Evolutionary conservation across 1,140 invertebrate genomes (phyloP).

Genomic region (Euschistus heros): DNA sequence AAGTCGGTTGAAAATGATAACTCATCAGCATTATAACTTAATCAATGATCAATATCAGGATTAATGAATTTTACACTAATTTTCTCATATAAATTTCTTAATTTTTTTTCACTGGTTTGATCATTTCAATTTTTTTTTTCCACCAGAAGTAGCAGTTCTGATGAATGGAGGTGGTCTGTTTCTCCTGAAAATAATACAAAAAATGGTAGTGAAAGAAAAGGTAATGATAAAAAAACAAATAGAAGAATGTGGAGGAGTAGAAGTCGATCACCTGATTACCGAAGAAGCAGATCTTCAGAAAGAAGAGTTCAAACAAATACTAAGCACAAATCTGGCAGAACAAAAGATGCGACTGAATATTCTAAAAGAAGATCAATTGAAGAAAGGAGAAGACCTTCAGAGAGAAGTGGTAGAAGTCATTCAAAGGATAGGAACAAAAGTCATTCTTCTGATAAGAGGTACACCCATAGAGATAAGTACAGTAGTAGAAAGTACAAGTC

Average conservation of each 20-base stretch:
- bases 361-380: not conserved
- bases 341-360: not conserved
- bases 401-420: conserved; percentile 2
- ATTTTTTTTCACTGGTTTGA: conserved; percentile 30
- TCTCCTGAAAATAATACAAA: conserved; percentile 39
- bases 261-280: not conserved
- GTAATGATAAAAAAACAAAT: not conserved
- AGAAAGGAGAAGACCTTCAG: not conserved
- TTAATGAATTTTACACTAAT: no score
- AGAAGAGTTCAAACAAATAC: not conserved
- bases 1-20: no score
- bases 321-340: no score
- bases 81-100: no score
- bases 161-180: conserved; percentile 64
- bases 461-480: no score
- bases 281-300: not conserved
- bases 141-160: conserved; percentile 21
- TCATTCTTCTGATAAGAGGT: no score
- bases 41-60: no score
- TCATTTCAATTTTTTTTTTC: conserved; percentile 29
- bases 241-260: not conserved
- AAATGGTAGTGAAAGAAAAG: not conserved
- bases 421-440: no score
- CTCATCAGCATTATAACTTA: no score
- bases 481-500: no score